Evolutionary conservation across 2,797 vertebrate species (phyloP).

Genomic region (Amazonetta brasiliensis): DNA sequence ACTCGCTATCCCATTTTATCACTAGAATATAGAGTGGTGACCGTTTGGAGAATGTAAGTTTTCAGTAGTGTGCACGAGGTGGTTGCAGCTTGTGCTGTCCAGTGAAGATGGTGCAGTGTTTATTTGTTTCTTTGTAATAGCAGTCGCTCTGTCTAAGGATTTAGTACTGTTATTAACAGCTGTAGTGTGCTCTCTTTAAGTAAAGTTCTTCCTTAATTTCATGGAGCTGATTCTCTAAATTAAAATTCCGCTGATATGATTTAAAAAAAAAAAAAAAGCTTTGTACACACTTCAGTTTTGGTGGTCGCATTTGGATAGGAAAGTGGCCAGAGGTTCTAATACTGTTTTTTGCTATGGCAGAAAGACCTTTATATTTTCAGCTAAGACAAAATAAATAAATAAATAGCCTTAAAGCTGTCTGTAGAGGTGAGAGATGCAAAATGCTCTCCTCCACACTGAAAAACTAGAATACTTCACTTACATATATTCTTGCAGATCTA

Average conservation of each 20-base stretch:
- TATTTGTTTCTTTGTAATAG: neutral
- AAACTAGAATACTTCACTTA: neutral
- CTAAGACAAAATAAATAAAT: neutral
- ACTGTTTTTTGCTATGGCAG: neutral
- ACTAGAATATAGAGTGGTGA: neutral
- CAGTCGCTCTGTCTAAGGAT: neutral
- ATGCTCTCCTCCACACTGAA: neutral
- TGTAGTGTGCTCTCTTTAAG: neutral
- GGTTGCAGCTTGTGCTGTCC: neutral
- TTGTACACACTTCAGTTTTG: neutral
- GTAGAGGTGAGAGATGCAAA: neutral
- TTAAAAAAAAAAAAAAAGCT: neutral
- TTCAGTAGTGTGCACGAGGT: neutral
- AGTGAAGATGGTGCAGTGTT: neutral
- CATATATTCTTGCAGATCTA: neutral
- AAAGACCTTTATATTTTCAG: neutral
- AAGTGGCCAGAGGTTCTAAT: neutral
- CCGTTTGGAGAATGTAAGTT: neutral
- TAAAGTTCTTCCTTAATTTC: neutral
- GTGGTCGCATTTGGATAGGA: neutral
- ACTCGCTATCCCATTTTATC: neutral
- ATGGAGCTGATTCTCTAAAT: neutral
- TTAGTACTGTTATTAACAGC: neutral
- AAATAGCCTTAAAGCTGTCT: neutral
- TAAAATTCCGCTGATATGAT: neutral